Evolutionary conservation across 2,888 invertebrate species (phyloP).

Genomic region (Ichneumoninae sp.): DNA sequence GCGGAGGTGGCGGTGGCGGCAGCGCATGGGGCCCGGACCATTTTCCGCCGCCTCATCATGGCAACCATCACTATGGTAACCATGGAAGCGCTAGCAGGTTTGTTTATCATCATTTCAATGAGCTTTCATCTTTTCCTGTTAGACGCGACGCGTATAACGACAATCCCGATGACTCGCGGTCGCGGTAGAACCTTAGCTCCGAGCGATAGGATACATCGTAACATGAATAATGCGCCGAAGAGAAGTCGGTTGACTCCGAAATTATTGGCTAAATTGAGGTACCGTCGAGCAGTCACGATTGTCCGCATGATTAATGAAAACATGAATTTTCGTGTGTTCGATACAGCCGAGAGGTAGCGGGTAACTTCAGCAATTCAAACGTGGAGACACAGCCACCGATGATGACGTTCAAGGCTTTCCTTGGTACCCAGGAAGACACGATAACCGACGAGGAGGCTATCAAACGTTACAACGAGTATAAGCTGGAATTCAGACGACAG

Average conservation of each 20-base stretch:
- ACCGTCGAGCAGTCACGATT: slow-evolving; percentile 25
- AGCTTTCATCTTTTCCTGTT: slow-evolving; percentile 29
- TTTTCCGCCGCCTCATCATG: slow-evolving; percentile 85
- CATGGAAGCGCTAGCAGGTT: slow-evolving; percentile 83
- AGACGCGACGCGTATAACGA: not conserved
- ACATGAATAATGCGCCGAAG: slow-evolving; percentile 65
- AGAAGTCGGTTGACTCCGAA: slow-evolving; percentile 79
- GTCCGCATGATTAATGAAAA: not conserved
- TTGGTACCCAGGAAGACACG: slow-evolving; percentile 98
- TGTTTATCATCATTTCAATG: slow-evolving; percentile 62
- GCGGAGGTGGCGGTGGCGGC: slow-evolving; percentile 66
- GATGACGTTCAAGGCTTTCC: slow-evolving; percentile 98
- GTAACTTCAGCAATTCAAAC: slow-evolving; percentile 83
- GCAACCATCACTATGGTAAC: slow-evolving; percentile 87
- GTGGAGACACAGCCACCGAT: slow-evolving; percentile 95
- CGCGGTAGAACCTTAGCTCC: slow-evolving; percentile 27
- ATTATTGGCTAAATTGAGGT: slow-evolving; percentile 80
- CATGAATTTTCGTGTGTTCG: slow-evolving; percentile 67
- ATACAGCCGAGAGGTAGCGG: slow-evolving; percentile 80
- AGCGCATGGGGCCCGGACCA: slow-evolving; percentile 80
- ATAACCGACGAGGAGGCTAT: slow-evolving; percentile 99
- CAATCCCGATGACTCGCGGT: slow-evolving; percentile 7
- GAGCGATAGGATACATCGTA: not conserved
- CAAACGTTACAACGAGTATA: slow-evolving; percentile 98
- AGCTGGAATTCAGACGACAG: slow-evolving; percentile 97